Evolutionary conservation across 1,140 invertebrate genomes (phyloP).

Genomic region (Cotesia glomerata): DNA sequence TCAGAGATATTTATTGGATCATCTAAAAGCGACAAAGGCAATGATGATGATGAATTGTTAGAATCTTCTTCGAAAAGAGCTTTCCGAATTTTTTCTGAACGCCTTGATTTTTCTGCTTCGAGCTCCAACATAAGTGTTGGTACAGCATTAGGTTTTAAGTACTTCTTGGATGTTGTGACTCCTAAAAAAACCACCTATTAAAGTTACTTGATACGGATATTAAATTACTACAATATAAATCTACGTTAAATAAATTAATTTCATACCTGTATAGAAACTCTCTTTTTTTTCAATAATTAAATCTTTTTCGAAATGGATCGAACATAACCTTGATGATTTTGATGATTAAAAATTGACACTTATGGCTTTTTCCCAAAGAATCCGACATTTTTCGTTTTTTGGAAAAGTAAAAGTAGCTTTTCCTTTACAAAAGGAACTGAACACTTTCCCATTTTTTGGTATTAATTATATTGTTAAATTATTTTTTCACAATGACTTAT

Average conservation of each 20-base stretch:
- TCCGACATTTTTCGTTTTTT: neutral
- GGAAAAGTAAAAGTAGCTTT: neutral
- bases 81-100: neutral
- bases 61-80: slow-evolving; percentile 4
- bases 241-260: neutral
- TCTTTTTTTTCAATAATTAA: neutral
- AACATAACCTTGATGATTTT: neutral
- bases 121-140: slow-evolving; percentile 3
- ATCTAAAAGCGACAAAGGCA: neutral
- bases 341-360: neutral
- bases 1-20: neutral
- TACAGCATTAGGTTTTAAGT: neutral
- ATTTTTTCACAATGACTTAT: too few species aligned
- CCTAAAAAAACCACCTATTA: neutral
- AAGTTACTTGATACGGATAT: slow-evolving; percentile 2
- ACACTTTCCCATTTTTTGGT: neutral
- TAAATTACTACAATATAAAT: neutral
- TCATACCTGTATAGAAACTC: neutral
- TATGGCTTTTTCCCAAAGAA: neutral
- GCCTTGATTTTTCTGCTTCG: neutral
- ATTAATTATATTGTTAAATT: too few species aligned
- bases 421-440: neutral
- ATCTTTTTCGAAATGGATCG: neutral
- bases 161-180: neutral
- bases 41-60: neutral